Evolutionary conservation across 1,140 invertebrate species (phyloP).

Genomic region (Drosophila saltans): DNA sequence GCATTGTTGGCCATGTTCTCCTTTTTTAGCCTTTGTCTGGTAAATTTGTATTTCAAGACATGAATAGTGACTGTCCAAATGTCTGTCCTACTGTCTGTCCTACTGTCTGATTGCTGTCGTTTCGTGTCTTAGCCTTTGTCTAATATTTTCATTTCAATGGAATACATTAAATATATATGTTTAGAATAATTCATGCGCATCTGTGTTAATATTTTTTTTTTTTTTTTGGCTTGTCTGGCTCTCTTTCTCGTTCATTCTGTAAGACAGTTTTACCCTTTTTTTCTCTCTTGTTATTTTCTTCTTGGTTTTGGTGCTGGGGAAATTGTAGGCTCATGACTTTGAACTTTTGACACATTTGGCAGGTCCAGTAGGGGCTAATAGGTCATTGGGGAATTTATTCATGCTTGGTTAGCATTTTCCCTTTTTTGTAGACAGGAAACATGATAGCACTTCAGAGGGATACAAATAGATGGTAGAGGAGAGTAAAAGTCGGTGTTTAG

Average conservation of each 20-base stretch:
- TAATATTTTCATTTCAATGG: constrained; percentile 47
- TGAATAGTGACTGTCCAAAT: constrained; percentile 12
- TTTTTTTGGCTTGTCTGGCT: constrained; percentile 18
- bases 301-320: constrained; percentile 8
- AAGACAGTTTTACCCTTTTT: constrained; percentile 61
- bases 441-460: constrained; percentile 36
- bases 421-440: constrained; percentile 28
- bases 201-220: constrained; percentile 55
- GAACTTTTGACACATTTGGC: constrained; percentile 79
- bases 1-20: constrained; percentile 31
- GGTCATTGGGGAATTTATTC: constrained; percentile 64
- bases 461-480: constrained; percentile 7
- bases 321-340: constrained; percentile 60
- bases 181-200: constrained; percentile 71
- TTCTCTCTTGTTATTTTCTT: background rate
- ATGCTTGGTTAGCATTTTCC: constrained; percentile 36
- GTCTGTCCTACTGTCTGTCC: constrained; percentile 1
- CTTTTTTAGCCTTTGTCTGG: constrained; percentile 17
- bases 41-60: constrained; percentile 20
- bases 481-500: background rate
- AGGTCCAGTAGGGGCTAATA: constrained; percentile 64
- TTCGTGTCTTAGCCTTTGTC: constrained; percentile 30
- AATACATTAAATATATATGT: constrained; percentile 16
- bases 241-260: constrained; percentile 14
- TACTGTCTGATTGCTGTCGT: constrained; percentile 22